Percentiles rank a stretch among this genome's conserved stretches.
These are phyloP conservation scores for Hypsibius dujardini DNA, from an alignment of 1,140 invertebrate species.

Conservation along the genomic window DNA sequence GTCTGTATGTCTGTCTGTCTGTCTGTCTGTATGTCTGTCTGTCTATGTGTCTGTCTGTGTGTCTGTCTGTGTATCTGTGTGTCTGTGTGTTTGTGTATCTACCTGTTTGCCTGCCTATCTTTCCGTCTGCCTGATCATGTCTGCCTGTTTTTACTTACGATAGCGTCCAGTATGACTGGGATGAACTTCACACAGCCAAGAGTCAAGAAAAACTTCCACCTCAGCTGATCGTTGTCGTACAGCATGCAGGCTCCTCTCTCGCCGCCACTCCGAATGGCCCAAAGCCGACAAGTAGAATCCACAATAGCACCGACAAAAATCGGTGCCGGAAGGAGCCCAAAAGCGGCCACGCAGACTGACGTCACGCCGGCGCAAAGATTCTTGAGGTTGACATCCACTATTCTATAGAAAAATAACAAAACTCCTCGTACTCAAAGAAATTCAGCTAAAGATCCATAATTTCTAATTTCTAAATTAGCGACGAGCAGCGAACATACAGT, in stretches of 20 bases:
- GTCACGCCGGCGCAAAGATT: constrained; percentile 16
- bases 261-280: constrained; percentile 50
- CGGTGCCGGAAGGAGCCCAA: not conserved
- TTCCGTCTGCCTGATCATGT: too few species aligned
- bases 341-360: not conserved
- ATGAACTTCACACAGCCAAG: not conserved
- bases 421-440: too few species aligned
- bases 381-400: constrained; percentile 12
- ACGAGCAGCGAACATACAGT: not conserved
- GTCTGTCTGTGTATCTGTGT: too few species aligned
- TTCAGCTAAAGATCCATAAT: too few species aligned
- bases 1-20: too few species aligned
- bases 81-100: too few species aligned
- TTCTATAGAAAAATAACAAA: not conserved
- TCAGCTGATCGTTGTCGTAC: constrained; percentile 61
- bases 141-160: not conserved
- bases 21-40: too few species aligned
- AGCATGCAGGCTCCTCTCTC: constrained; percentile 59
- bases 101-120: too few species aligned
- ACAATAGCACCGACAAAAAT: constrained; percentile 37
- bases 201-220: constrained; percentile 28
- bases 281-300: constrained; percentile 70
- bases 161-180: not conserved
- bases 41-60: too few species aligned
- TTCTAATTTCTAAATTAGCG: too few species aligned